Base-by-base conservation (phyloP, 2,888 invertebrate species). In the Sinhomidia bicolor region DNA sequence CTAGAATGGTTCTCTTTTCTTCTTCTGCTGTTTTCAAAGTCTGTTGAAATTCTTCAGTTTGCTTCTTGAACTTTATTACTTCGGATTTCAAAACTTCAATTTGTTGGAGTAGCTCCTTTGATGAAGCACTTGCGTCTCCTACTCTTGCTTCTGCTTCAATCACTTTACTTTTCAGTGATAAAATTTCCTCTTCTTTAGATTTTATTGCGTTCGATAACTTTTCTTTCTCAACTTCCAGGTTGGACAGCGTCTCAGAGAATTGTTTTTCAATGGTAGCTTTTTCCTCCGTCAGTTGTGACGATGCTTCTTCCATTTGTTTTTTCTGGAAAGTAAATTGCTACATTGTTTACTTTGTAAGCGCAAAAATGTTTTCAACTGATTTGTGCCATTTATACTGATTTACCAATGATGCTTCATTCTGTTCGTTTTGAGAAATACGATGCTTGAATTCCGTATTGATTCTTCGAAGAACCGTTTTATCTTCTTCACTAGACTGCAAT, bases 1-100 rank as follows among this genome's bases (percentile, higher is more conserved):
- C 88, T 57, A 90, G 89, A 7, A 93, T 41, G 2, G 89, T 57
- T 54, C 90, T 91, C 9, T 94, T 93, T 89, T 94, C 93, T 57
- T 93, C 93, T 92, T 94, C 94, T 88, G 93, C 94, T 78, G 93
- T 93, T 4, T 94, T 93, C 92, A 89, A 5, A 6, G n/a, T 6
- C 26, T 60, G 26, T 23, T 80, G 57, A 17, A n/a, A 26, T 14
- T 89, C 85, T 17, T 60, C 44, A 0, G 62, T 26, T 91, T 51
- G 47, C 9, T 57, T 54, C 1, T 44, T 14, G n/a, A 47, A 29
- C 0, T 60, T 57, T 5, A 29, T 14, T 0, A 12, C 17, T 10
- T 83, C 14, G 10, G 23, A 20, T 36, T 57, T 83, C 12, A 88
- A 36, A 23, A 68, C 6, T 29, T 88, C 78, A 9, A 88, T 78